Base-by-base conservation (phyloP, 2,113 vertebrate species). In the Leptosomus discolor region DNA sequence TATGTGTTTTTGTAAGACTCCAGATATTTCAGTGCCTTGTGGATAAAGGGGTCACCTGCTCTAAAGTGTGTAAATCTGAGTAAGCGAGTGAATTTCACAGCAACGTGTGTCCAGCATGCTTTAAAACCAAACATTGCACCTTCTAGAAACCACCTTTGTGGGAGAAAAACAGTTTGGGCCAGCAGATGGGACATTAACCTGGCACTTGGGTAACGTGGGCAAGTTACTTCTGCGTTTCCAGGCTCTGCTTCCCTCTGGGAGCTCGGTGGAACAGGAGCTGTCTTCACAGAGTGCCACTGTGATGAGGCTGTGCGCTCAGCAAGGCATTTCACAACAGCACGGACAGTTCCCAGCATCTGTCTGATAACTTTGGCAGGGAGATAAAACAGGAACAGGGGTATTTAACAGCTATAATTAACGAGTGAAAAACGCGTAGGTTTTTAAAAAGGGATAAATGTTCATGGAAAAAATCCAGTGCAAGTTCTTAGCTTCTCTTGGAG, bases 181-280 rank as follows among this genome's bases (percentile, higher is more conserved):
- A 12, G 78, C 37, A 24, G 32, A 6, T 46, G 54, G 39, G 32
- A 17, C 4, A 0, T 21, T n/a, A n/a, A 32, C 37, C 46, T 46
- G 70, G 53, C 34, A 6, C 30, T 34, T n/a, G 43, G 18, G 13
- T 58, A 26, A 46, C 1, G 4, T 0, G 3, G 39, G 24, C 32
- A 20, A 70, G 53, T 64, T 17, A 17, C 12, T 76, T 32, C 2
- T 60, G 48, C 4, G 0, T 89, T 85, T 76, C 20, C 32, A 67
- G 76, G 79, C 63, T 37, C 13, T 39, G 39, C 30, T 83, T 68
- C 39, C 73, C 16, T 27, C 22, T 30, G 76, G 73, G 61, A 79
- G 75, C 51, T 45, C 6, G 0, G 0, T 9, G 43, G 64, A 16
- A 15, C 32, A 12, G 56, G 75, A 71, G 29, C 70, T 29, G 36